Evolutionary conservation across 2,797 vertebrate genomes (phyloP).

Genomic region (Monodelphis domestica): DNA sequence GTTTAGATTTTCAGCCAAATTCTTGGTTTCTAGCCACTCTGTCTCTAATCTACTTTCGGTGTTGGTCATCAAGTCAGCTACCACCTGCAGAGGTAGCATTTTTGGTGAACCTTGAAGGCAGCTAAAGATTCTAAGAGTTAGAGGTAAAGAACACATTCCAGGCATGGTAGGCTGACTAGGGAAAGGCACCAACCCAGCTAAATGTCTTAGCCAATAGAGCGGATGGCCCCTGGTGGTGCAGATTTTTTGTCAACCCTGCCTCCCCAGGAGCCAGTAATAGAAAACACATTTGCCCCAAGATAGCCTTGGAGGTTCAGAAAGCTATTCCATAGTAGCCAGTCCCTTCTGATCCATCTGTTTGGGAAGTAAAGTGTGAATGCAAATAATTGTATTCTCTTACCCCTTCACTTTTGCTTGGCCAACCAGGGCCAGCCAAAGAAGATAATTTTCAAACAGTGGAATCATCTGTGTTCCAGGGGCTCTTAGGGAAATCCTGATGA

Average conservation of each 20-base stretch:
- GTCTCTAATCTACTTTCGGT: no score
- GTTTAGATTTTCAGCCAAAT: no score
- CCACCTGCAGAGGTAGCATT: neutral
- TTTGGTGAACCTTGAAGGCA: neutral
- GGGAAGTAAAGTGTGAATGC: neutral
- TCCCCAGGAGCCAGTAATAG: neutral
- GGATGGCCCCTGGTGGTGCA: neutral
- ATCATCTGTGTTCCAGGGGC: constrained; percentile 45
- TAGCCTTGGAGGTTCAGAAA: neutral
- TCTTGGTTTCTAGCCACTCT: no score
- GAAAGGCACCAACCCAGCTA: neutral
- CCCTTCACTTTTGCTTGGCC: constrained; percentile 28
- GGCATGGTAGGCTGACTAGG: neutral
- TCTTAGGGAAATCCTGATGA: constrained; percentile 56
- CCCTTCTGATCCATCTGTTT: neutral
- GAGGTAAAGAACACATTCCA: neutral
- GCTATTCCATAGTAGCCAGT: neutral
- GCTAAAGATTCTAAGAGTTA: neutral
- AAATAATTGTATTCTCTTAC: constrained; percentile 10
- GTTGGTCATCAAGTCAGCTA: no score
- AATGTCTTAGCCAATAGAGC: neutral
- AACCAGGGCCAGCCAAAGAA: neutral
- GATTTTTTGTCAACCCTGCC: neutral
- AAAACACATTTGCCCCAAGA: neutral
- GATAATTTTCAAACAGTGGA: constrained; percentile 11